Percentiles rank a stretch among this genome's conserved stretches.
phyloP scores from a whole-genome alignment of 2,113 vertebrate genomes.

The Oreocharis arfaki region DNA sequence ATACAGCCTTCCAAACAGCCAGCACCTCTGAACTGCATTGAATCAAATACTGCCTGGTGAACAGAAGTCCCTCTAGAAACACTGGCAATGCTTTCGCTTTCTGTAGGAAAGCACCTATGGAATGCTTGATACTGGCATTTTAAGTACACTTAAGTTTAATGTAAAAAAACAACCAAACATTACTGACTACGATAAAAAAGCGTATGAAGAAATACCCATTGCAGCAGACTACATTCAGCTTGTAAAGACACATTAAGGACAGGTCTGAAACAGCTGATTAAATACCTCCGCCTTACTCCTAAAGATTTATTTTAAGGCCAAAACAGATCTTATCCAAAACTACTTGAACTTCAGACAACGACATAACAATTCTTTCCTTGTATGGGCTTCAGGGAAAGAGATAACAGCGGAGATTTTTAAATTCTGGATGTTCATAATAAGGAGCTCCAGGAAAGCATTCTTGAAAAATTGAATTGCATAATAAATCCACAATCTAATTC shows the following conservation, averaged over 20 bases:
- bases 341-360: background rate
- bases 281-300: background rate
- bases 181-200: background rate
- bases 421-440: background rate
- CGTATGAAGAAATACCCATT: background rate
- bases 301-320: background rate
- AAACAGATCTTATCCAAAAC: background rate
- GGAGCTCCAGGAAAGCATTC: background rate
- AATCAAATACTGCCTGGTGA: background rate
- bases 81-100: background rate
- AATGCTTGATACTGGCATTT: background rate
- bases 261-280: background rate
- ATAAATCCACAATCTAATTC: background rate
- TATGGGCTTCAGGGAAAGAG: background rate
- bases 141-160: background rate
- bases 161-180: background rate
- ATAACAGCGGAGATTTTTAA: background rate
- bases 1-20: background rate
- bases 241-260: background rate
- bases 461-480: background rate
- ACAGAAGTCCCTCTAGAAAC: background rate
- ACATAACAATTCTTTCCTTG: background rate
- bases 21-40: background rate
- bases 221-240: background rate
- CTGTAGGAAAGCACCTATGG: background rate